phyloP scores from a whole-genome alignment of 2,113 vertebrate genomes.

The Lepus americanus region DNA sequence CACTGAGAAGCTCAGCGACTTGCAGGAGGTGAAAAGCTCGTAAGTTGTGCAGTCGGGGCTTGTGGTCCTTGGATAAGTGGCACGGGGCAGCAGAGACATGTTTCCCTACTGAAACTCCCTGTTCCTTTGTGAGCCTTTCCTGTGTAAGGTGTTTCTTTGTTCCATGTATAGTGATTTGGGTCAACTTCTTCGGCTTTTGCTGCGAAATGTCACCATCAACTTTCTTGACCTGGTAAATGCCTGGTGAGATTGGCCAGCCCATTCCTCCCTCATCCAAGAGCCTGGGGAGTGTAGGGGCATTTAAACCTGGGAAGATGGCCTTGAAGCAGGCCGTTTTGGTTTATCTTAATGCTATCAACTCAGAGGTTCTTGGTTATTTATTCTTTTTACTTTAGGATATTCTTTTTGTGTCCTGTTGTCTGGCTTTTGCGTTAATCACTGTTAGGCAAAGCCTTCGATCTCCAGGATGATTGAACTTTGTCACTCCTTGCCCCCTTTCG shows the following conservation, averaged over 20 bases:
- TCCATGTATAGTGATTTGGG: not conserved
- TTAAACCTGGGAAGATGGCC: not conserved
- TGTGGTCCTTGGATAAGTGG: not conserved
- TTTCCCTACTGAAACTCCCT: not conserved
- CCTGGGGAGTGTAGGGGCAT: not conserved
- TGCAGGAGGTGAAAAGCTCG: not conserved
- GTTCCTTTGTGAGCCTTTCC: not conserved
- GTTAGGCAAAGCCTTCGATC: not conserved
- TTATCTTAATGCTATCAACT: not conserved
- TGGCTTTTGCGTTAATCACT: not conserved
- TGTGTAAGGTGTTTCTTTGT: not conserved
- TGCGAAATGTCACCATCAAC: not conserved
- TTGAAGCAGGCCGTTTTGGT: not conserved
- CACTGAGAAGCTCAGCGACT: not conserved
- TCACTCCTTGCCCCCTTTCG: not conserved
- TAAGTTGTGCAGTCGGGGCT: not conserved
- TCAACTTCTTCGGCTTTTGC: not conserved
- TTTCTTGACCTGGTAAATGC: not conserved
- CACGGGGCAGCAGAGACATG: not conserved
- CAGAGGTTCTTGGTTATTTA: slow-evolving; percentile 14
- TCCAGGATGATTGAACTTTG: not conserved
- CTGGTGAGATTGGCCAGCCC: not conserved
- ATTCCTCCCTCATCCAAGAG: not conserved
- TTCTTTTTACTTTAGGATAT: not conserved
- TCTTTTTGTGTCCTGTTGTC: not conserved